Base-by-base conservation (phyloP, 1,140 invertebrate genomes). In the Lithobius niger region DNA sequence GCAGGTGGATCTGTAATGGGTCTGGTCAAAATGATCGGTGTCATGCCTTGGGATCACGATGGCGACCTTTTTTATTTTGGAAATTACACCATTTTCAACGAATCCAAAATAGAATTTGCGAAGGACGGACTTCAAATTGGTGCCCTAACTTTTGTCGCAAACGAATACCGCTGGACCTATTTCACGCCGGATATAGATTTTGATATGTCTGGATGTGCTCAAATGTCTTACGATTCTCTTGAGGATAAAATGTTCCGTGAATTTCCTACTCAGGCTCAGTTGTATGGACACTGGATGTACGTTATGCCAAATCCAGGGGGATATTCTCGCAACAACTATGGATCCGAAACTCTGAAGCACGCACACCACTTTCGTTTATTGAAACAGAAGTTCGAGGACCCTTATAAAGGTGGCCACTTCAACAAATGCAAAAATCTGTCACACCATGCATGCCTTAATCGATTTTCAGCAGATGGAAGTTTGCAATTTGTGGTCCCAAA, bases 261-360 rank as follows among this genome's bases (percentile, higher is more conserved):
- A 16, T 18, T 13, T 45, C 65, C 65, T 18, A 68, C 67, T 0
- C 55, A 59, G 21, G 59, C 65, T 1, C 22, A 61, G 25, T 28
- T 67, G 2, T 52, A 61, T 45, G 61, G 65, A 4, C 40, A 56
- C 2, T 67, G 66, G 66, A 57, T 67, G 1, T 55, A 57, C 22
- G 61, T 54, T 6, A 63, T 60, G 6, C 48, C 60, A 31, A 69
- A 65, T 52, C 67, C 67, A n/a, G 67, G 67, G 10, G 55, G 64
- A 6, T 67, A 63, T 60, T 62, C 61, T n/a, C 57, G 67, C n/a
- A 67, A 66, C 52, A 58, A 63, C 26, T 65, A 64, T 36, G 67
- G 66, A 1, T 51, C 47, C 36, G 58, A 62, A 40, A 61, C 59
- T 6, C 63, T 67, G 21, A 59, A 59, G 19, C 67, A 69, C 60